phyloP scores from a whole-genome alignment of 2,113 vertebrate species.

The Bujurquina vittata region DNA sequence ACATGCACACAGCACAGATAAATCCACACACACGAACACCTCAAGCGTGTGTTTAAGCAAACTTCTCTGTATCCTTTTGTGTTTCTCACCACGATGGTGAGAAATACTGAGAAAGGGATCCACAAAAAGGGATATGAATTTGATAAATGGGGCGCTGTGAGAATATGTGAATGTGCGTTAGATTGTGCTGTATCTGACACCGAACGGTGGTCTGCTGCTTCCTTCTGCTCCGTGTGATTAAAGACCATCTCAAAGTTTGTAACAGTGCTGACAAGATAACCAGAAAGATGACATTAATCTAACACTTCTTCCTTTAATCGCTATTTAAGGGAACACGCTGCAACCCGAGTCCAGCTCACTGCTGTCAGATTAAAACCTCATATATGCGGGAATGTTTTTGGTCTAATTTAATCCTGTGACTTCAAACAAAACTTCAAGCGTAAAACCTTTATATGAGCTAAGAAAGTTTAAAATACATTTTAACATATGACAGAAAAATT shows the following conservation, averaged over 20 bases:
- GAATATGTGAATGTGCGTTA: slow-evolving; percentile 5
- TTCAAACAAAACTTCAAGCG: not conserved
- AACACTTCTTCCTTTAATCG: slow-evolving; percentile 12
- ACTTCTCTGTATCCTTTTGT: not conserved
- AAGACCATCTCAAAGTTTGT: slow-evolving; percentile 11
- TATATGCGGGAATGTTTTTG: not conserved
- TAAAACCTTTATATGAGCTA: not conserved
- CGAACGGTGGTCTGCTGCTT: not conserved
- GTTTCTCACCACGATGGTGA: not conserved
- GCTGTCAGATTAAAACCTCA: slow-evolving; percentile 19
- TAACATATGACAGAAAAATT: not conserved
- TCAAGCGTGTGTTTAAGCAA: slow-evolving; percentile 13
- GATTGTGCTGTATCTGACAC: slow-evolving; percentile 1
- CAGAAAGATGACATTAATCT: slow-evolving; percentile 32
- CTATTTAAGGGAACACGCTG: slow-evolving; percentile 2
- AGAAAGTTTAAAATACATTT: not conserved
- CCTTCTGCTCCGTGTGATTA: slow-evolving; percentile 15
- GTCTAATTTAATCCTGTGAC: not conserved
- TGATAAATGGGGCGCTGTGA: not conserved
- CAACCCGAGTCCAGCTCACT: not conserved
- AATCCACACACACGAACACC: not conserved
- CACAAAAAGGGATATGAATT: not conserved
- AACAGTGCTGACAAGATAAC: slow-evolving; percentile 1
- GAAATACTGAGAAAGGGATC: not conserved
- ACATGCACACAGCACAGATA: slow-evolving; percentile 4